Conservation (phyloP, 1,140 invertebrate species). For the Sarcophaga peregrina region DNA sequence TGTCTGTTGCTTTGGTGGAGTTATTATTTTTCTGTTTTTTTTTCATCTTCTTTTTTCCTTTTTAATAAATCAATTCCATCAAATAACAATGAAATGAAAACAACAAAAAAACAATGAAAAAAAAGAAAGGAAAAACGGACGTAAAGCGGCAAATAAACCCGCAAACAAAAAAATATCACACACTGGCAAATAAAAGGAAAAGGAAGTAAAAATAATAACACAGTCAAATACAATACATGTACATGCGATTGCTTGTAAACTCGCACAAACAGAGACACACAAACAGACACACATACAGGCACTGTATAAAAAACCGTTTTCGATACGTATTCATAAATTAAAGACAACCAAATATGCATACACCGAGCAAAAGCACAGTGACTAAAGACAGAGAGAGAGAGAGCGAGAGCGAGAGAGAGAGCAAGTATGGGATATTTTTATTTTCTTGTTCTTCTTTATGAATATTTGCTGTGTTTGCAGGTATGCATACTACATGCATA, state of each 20-base stretch:
- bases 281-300: not conserved
- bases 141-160: slow-evolving; percentile 5
- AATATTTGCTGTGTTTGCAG: not conserved
- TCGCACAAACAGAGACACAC: no score
- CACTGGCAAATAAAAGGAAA: not conserved
- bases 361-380: no score
- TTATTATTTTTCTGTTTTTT: no score
- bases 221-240: not conserved
- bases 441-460: no score
- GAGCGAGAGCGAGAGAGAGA: no score
- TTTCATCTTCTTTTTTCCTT: not conserved
- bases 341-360: not conserved
- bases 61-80: slow-evolving; percentile 23
- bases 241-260: not conserved
- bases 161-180: not conserved
- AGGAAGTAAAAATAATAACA: slow-evolving; percentile 19
- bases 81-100: not conserved
- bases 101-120: no score
- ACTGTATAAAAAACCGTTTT: not conserved
- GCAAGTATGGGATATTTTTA: no score
- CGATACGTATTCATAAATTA: slow-evolving; percentile 10
- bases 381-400: no score
- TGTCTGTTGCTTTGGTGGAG: no score
- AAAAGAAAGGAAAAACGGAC: not conserved
- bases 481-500: no score